Base-by-base conservation (phyloP, 2,113 vertebrate genomes). In the Paradoxurus hermaphroditus region DNA sequence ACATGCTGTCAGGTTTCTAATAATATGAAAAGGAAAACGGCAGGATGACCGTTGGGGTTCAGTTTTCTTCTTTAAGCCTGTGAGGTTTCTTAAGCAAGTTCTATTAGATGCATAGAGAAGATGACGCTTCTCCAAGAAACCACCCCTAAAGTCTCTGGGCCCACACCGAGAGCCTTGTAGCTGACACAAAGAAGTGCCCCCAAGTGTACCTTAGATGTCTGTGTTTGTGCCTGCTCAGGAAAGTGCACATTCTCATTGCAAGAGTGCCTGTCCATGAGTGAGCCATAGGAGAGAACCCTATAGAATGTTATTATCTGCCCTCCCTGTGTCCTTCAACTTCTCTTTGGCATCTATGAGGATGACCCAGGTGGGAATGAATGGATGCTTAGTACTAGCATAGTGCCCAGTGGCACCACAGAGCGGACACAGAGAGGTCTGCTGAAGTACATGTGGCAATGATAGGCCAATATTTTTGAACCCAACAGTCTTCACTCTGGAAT, bases 1-100 rank as follows among this genome's bases (percentile, higher is more conserved):
- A 88, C 36, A 88, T 34, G 62, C 82, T 82, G 87, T 96, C 92
- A 81, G 72, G 67, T 95, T 94, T 97, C 87, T 89, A 88, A 90
- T 15, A 70, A 46, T 27, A 62, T 4, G 63, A 83, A 81, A 85
- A 78, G 23, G 67, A 95, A 97, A 97, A 92, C 62, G 62, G n/a
- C 53, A 91, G 90, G 72, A 90, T 91, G 84, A 77, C 36, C 49
- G 44, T 63, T 95, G 56, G 75, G 56, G 39, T 19, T 70, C 78
- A 81, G 67, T 95, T 93, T 97, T 95, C 78, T 63, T 86, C 41
- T 91, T 79, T 62, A 91, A 21, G 62, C 63, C 39, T 25, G 21
- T 12, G 44, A 73, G 44, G 10, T 51, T 59, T 95, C 79, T 65
- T 91, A 85, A 90, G 63, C 39, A 95, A 81, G 31, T 96, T 75